Evolutionary conservation across 2,797 vertebrate genomes (phyloP), one percentile per base, ranked within the genome.

Genomic region (Falco novaeseelandiae): DNA sequence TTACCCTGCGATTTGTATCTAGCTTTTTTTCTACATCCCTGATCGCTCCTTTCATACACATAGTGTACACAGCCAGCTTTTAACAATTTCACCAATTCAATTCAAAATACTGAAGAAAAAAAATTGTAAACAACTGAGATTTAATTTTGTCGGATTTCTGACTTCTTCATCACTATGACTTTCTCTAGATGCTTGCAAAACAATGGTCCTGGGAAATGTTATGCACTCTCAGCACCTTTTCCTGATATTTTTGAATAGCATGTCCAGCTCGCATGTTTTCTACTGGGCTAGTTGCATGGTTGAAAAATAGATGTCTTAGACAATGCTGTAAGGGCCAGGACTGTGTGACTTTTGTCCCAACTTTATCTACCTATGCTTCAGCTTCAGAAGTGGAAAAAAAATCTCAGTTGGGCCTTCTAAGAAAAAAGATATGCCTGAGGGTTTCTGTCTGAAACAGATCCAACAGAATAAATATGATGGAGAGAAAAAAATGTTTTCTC

Each of bases 301-400:
- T 79, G 58, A 84, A 91, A 77, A 78, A 34, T 3, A 86, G 7
- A 4, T 40, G 3, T 42, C 38, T 69, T 61, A 58, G 70, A 57
- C 10, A 48, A 6, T 46, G 5, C 32, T 79, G 6, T 55, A 44
- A 82, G 42, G 26, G 20, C 42, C 23, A 72, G 52, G 14, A 44
- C 5, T 48, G 15, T 17, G 8, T 40, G 15, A 9, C 10, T 82
- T 65, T 76, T 52, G 22, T 65, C 26, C 12, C 18, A 54, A 5
- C 5, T 46, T 78, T 59, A 38, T 15, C 19, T 71, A 36, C 10
- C 16, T 48, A 12, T 0, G 0, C 3, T 46, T 7, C 20, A 48
- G 16, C 12, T 90, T 71, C 48, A 66, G 32, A 71, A 77, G 1
- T 11, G 4, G 3, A 3, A 3, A 22, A 25, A 26, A 29, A 48